Evolutionary conservation across 2,797 vertebrate species (phyloP).

Genomic region (Acomys russatus): DNA sequence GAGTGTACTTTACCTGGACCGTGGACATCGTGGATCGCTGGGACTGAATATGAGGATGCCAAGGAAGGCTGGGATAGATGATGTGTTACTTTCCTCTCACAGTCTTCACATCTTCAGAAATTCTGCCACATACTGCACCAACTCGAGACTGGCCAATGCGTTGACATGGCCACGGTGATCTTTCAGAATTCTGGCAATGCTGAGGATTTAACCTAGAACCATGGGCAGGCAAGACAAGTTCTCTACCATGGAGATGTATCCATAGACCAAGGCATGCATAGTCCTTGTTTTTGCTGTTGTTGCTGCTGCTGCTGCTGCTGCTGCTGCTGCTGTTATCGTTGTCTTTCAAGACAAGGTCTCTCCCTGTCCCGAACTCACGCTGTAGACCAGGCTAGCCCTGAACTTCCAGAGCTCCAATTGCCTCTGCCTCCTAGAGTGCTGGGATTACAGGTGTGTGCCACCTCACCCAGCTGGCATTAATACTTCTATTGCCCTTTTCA

Average conservation of each 20-base stretch:
- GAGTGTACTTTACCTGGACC: neutral
- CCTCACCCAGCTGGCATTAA: too few relatives aligned
- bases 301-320: too few relatives aligned
- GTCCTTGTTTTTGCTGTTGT: too few relatives aligned
- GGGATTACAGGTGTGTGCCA: too few relatives aligned
- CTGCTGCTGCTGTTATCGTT: too few relatives aligned
- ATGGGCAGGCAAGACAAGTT: neutral
- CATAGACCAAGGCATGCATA: neutral
- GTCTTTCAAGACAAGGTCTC: too few relatives aligned
- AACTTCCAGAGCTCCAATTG: too few relatives aligned
- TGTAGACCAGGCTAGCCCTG: too few relatives aligned
- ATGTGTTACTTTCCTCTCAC: neutral
- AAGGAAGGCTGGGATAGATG: neutral
- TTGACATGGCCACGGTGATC: neutral
- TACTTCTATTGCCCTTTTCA: neutral
- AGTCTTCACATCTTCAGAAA: neutral
- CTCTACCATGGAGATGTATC: neutral
- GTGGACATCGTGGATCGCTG: neutral
- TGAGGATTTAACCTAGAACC: neutral
- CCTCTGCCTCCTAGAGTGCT: too few relatives aligned
- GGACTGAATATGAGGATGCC: neutral
- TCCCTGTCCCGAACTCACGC: too few relatives aligned
- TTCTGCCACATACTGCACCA: neutral
- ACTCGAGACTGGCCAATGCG: neutral
- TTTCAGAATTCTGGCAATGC: neutral